Evolutionary conservation across 2,113 vertebrate species (phyloP), one percentile per base, ranked within the genome.

Genomic region (Hystrix brachyura): DNA sequence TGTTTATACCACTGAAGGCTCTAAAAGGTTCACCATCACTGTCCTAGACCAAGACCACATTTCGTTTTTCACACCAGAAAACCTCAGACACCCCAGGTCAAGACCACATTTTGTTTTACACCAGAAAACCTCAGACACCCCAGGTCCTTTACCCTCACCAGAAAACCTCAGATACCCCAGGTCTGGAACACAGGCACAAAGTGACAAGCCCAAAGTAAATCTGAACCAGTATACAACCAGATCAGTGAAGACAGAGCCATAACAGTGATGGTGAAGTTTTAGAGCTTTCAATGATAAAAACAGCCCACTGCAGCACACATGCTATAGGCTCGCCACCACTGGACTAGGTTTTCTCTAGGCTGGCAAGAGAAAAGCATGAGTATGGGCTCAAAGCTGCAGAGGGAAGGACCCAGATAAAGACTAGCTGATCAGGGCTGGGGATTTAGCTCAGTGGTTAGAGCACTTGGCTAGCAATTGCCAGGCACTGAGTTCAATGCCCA

Each of bases 51-150:
- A 86, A 94, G 64, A 87, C 91, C 21, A 90, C 32, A 62, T 91
- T 91, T 94, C 95, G 65, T 87, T 96, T 94, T 93, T 53, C 15
- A 74, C 17, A 74, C 5, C 87, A 74, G 91, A 90, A 92, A 93
- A 85, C 51, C 72, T 89, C 91, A 89, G 72, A 55, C 21, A 92
- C 2, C 19, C 23, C 32, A 55, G 46, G 55, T 51, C 51, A 80
- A 27, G 69, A 85, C 92, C 34, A 95, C 29, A 94, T 29, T 82
- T 48, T 38, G 38, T 34, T 91, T 82, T 8, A 62, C 1, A 38
- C 27, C 84, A 74, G 91, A 90, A 92, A 93, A 85, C 51, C 72
- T 89, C 91, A 89, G 72, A 55, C 21, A 92, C 2, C 19, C 23
- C 32, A 55, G 46, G 27, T 82, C 55, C 38, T 91, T 82, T 8